Conservation (phyloP, 1,140 invertebrate genomes). For the Acromyrmex charruanus region DNA sequence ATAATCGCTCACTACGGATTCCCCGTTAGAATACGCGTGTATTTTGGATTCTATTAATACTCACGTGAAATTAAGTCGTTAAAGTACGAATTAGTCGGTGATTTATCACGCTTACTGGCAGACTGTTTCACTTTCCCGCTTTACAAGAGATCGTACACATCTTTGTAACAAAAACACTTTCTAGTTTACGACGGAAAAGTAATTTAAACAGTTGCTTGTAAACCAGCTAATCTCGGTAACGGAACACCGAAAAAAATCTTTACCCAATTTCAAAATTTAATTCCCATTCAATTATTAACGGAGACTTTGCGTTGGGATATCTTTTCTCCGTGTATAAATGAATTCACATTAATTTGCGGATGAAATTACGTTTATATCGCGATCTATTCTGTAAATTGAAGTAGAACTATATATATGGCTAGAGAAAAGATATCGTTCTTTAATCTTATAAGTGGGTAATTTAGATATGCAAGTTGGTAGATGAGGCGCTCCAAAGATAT, state of each 20-base stretch:
- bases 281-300: too few relatives aligned
- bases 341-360: not conserved
- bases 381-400: not conserved
- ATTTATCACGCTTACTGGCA: conserved; percentile 40
- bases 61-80: conserved; percentile 36
- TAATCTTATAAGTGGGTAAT: too few relatives aligned
- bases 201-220: not conserved
- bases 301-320: not conserved
- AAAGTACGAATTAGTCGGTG: conserved; percentile 36
- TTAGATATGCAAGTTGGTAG: too few relatives aligned
- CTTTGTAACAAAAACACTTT: conserved; percentile 45
- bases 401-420: not conserved
- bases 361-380: not conserved
- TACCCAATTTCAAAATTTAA: not conserved
- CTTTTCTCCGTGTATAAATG: not conserved
- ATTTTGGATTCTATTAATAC: conserved; percentile 51
- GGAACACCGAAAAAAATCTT: conserved; percentile 13
- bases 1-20: conserved; percentile 47
- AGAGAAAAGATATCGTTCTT: conserved; percentile 6
- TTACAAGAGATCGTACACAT: conserved; percentile 13
- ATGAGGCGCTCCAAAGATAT: too few relatives aligned
- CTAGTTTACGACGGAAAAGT: conserved; percentile 24
- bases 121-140: conserved; percentile 28
- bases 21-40: not conserved
- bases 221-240: not conserved